Evolutionary conservation across 2,888 invertebrate species (phyloP).

Genomic region (Pelosia muscerda): DNA sequence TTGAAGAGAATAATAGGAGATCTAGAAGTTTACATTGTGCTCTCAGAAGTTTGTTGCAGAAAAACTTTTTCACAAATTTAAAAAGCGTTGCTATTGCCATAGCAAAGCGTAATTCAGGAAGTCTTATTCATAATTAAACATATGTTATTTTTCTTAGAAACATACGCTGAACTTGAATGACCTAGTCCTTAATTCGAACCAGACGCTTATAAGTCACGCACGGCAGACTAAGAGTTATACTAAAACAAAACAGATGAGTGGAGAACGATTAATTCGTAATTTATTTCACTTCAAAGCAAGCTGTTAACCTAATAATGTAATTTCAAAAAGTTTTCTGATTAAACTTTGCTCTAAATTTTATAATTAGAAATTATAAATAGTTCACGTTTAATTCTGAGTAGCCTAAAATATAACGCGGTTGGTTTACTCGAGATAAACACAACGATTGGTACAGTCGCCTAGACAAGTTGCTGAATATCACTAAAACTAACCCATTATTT

Average conservation of each 20-base stretch:
- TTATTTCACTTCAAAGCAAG: background rate
- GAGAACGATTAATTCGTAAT: background rate
- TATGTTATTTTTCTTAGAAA: too few relatives aligned
- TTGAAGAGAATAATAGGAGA: background rate
- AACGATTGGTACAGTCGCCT: background rate
- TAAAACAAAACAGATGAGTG: background rate
- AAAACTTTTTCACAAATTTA: slow-evolving; percentile 5
- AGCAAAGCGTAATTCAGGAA: too few relatives aligned
- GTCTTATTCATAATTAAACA: too few relatives aligned
- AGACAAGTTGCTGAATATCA: too few relatives aligned
- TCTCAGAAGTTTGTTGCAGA: too few relatives aligned
- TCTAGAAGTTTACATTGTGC: too few relatives aligned
- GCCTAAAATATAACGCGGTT: background rate
- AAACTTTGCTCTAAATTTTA: too few relatives aligned
- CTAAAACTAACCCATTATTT: too few relatives aligned
- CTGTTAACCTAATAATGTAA: too few relatives aligned
- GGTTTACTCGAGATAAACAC: background rate
- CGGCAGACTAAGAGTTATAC: background rate
- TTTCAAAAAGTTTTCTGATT: too few relatives aligned
- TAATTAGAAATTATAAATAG: too few relatives aligned
- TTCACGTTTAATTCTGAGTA: too few relatives aligned
- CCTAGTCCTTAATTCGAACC: slow-evolving; percentile 1
- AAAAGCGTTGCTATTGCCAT: background rate
- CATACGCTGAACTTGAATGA: background rate
- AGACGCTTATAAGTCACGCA: background rate